A percentile compares a stretch with the other conserved stretches of the same genome.
Conservation (phyloP, 2,113 vertebrate genomes). For the Dicerorhinus sumatrensis region DNA sequence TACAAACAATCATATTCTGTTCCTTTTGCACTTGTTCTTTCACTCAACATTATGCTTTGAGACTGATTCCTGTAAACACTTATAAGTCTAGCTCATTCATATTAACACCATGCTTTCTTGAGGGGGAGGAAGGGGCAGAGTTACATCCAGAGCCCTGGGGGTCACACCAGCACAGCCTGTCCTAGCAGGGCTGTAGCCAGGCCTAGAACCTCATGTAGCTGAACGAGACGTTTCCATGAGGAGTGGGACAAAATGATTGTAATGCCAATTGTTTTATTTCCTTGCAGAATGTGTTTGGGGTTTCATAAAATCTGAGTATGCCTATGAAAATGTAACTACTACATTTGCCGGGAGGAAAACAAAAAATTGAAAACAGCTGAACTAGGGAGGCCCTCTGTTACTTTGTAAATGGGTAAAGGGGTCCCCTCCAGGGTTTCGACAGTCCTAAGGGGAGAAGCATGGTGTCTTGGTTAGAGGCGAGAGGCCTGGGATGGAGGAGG, state of each 20-base stretch:
- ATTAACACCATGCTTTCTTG: background rate
- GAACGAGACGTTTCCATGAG: background rate
- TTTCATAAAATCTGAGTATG: background rate
- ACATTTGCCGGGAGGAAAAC: background rate
- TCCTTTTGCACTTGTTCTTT: background rate
- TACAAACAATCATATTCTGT: background rate
- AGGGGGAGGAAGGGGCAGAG: background rate
- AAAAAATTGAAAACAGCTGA: background rate
- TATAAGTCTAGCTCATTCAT: background rate
- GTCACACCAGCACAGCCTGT: background rate
- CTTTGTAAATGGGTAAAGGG: background rate
- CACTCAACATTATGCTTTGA: background rate
- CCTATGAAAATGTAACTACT: background rate
- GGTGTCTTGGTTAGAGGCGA: background rate
- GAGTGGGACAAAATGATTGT: background rate
- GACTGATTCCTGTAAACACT: background rate
- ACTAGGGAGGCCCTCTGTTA: background rate
- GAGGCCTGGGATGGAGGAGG: background rate
- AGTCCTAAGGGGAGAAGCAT: background rate
- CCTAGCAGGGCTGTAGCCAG: no score
- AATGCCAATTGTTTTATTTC: background rate
- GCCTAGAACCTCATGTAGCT: background rate
- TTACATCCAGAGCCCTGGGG: background rate
- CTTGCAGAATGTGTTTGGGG: background rate
- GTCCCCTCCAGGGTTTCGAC: no score